Percentiles rank a stretch among this genome's conserved stretches.
phyloP scores from a whole-genome alignment of 2,113 vertebrate genomes.

The Tachysurus fulvidraco region DNA sequence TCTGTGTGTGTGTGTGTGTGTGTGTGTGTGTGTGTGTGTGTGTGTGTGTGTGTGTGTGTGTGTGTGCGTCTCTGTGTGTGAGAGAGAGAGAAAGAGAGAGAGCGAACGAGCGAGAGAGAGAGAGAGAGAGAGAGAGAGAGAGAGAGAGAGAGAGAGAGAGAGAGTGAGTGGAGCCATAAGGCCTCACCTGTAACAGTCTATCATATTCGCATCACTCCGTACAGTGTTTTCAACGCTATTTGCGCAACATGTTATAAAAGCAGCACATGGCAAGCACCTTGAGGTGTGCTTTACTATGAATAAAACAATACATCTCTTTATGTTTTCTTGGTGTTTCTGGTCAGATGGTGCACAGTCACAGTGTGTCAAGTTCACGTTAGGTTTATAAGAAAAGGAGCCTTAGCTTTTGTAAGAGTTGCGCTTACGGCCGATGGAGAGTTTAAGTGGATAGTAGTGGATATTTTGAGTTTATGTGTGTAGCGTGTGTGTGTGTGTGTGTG shows the following conservation, averaged over 20 bases:
- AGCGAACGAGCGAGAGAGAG: too few species aligned
- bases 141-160: too few species aligned
- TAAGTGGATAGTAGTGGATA: neutral
- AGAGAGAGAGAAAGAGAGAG: too few species aligned
- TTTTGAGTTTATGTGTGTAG: neutral
- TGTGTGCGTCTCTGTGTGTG: too few species aligned
- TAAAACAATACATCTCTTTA: neutral
- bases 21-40: slow-evolving; percentile 15
- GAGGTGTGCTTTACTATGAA: neutral
- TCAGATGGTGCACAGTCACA: neutral
- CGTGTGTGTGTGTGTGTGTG: neutral
- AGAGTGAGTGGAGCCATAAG: neutral
- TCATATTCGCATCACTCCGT: neutral
- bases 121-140: neutral
- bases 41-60: neutral
- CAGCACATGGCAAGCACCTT: neutral
- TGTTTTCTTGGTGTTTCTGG: too few species aligned
- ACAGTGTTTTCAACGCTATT: neutral
- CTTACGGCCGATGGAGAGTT: neutral
- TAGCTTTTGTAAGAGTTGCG: neutral
- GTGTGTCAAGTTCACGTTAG: neutral
- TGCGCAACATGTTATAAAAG: neutral
- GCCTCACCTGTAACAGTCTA: neutral
- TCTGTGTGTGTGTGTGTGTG: too few species aligned
- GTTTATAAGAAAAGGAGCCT: neutral